These are phyloP conservation scores for Venturia canescens DNA, from an alignment of 1,140 invertebrate species.

Conservation along the genomic window DNA sequence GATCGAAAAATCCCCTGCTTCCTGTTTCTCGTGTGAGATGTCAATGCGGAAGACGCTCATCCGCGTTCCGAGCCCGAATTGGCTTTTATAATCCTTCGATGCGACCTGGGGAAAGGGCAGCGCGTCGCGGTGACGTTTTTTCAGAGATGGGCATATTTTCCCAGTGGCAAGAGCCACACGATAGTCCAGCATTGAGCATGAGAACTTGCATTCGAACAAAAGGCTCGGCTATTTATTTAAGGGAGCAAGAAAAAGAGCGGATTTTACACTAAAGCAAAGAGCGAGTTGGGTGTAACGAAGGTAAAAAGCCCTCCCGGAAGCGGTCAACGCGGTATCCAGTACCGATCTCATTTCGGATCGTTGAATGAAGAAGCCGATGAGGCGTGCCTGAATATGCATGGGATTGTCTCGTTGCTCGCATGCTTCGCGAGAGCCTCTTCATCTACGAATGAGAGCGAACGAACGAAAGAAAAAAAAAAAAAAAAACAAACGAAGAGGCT, in stretches of 20 bases:
- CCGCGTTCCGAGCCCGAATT: neutral
- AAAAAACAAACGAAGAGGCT: too few relatives aligned
- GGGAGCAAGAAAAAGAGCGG: too few relatives aligned
- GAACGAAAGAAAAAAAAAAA: neutral
- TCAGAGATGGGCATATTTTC: neutral
- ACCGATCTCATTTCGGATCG: neutral
- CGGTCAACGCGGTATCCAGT: conserved; percentile 3
- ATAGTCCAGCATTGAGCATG: too few relatives aligned
- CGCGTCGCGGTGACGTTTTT: too few relatives aligned
- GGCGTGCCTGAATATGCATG: conserved; percentile 12
- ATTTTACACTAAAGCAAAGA: neutral
- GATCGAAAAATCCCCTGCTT: neutral
- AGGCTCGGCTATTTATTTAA: too few relatives aligned
- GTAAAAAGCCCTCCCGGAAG: neutral
- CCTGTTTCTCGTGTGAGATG: neutral
- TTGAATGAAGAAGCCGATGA: neutral
- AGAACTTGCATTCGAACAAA: too few relatives aligned
- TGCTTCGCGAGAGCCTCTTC: neutral
- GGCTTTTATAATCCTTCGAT: neutral
- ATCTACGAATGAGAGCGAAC: neutral
- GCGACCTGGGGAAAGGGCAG: neutral
- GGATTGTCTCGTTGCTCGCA: neutral
- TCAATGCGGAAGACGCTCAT: neutral
- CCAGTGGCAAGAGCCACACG: too few relatives aligned
- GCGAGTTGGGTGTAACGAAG: neutral